Base-by-base conservation (phyloP, 2,113 vertebrate genomes). In the Aix galericulata region DNA sequence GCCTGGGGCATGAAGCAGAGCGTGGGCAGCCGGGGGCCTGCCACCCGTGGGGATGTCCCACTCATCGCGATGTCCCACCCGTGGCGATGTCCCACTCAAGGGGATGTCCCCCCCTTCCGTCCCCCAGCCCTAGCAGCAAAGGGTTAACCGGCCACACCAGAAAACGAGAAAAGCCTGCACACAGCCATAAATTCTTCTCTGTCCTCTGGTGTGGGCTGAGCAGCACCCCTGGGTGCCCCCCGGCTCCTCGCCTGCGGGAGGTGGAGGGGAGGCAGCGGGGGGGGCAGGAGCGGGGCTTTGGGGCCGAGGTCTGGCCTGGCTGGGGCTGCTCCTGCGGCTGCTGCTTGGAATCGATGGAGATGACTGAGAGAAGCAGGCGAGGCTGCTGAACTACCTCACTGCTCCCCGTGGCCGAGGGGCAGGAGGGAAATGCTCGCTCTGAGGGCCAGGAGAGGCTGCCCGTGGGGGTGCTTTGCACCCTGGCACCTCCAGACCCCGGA, bases 281-380 rank as follows among this genome's bases (percentile, higher is more conserved):
- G 13, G 55, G 36, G 8, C 3, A 13, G 42, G 17, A 11, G 1
- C 0, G 0, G 66, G 42, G 53, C 38, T 52, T 4, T 69, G 68
- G 48, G 86, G 50, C 84, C 31, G 2, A 52, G 62, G 36, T 60
- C 78, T 58, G 10, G 62, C 73, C 77, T 3, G 10, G 4, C 75
- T 38, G 9, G 58, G 10, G 58, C 64, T 62, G 25, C 36, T 62
- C 5, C 7, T 50, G 44, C 53, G 74, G 38, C 82, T 52, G 2
- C 58, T 92, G 87, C 93, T 71, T 14, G 8, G 93, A 91, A 94
- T 0, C 34, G 93, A 76, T 36, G 84, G 63, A 34, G 58, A 64
- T 3, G 13, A 13, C 3, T 34, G 81, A 23, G 40, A 64, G 79
- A 7, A 22, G 29, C 17, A 1, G 0, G 0, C 42, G 75, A 7